These are phyloP conservation scores for Sitobion miscanthi DNA, from an alignment of 1,140 invertebrate genomes.

Conservation along the genomic window DNA sequence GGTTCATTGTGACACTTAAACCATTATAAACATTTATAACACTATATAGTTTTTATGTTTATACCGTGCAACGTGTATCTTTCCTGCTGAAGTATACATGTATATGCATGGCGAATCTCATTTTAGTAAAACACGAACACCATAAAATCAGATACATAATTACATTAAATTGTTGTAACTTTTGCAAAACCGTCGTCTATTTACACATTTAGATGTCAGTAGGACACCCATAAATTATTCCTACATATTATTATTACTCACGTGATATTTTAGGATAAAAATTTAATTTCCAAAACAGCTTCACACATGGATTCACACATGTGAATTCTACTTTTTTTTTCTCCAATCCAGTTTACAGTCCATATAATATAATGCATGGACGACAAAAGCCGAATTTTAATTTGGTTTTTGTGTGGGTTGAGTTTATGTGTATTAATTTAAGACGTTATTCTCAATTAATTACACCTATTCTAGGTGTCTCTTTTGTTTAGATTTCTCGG, in stretches of 20 bases:
- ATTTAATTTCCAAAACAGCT: background rate
- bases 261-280: background rate
- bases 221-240: background rate
- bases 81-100: background rate
- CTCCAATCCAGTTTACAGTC: background rate
- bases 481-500: background rate
- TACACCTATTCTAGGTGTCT: background rate
- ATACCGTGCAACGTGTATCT: background rate
- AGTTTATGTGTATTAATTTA: background rate
- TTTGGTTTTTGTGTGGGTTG: background rate
- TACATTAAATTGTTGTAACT: constrained; percentile 16
- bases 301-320: background rate
- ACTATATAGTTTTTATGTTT: background rate
- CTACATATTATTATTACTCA: background rate
- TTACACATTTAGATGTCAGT: background rate
- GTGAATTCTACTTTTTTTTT: background rate
- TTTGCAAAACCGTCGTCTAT: background rate
- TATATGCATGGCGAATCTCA: background rate
- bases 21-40: background rate
- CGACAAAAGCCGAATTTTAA: background rate
- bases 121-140: background rate
- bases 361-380: no score
- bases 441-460: background rate
- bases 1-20: background rate
- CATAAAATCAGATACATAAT: background rate